Evolutionary conservation across 2,797 vertebrate species (phyloP), one percentile per base, ranked within the genome.

Genomic region (Smutsia gigantea): DNA sequence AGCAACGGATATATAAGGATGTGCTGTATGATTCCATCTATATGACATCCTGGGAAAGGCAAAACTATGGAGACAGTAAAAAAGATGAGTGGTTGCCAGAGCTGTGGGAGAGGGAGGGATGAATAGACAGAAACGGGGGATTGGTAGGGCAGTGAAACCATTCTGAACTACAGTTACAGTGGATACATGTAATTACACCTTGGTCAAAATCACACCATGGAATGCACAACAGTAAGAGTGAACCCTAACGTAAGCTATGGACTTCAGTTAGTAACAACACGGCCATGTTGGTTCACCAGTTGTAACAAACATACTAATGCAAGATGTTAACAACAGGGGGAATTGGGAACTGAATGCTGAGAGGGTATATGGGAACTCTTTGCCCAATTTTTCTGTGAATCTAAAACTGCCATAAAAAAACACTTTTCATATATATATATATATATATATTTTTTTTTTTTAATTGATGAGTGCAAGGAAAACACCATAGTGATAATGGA

Each of bases 1-100:
- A 49, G 66, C 11, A 34, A 11, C 1, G 64, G 42, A 23, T 27
- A 23, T 13, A 13, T 49, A n/a, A 31, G 14, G 19, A 15, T 2
- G 0, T 4, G 3, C 3, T 23, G 13, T 9, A 15, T 4, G 37
- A 34, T 7, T 78, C 29, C 3, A 13, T 2, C 7, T 17, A 18
- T 10, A 7, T 1, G 2, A 13, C 51, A 34, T 59, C 77, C 39
- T 92, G n/a, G 9, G 68, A 78, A 94, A 21, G 51, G 23, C 64
- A 79, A 87, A 78, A 39, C 37, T 31, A 5, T 23, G 21, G 11
- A 29, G 7, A 69, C 19, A 15, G 8, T 37, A 66, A 57, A 39
- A 11, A 72, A 34, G 27, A 10, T 79, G 2, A 46, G 29, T 46
- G n/a, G 10, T 27, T 53, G 7, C 15, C 66, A 31, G n/a, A 49